Conservation (phyloP, 2,113 vertebrate genomes). For the Pachycephala philippinensis region DNA sequence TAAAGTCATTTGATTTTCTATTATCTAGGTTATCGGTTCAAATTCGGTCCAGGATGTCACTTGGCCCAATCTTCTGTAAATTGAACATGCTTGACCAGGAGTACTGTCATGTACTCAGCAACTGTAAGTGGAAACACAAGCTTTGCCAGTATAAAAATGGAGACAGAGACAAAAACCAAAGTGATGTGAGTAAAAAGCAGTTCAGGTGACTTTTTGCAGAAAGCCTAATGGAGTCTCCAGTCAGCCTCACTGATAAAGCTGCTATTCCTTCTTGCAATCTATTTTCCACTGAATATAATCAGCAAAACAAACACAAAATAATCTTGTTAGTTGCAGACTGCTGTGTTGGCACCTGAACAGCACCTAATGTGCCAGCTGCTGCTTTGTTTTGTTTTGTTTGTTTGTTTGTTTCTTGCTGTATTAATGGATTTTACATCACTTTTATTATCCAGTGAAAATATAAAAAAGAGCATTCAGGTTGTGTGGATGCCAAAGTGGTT, state of each 20-base stretch:
- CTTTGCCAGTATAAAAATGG: neutral
- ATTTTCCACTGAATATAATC: slow-evolving; percentile 52
- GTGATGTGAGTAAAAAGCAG: neutral
- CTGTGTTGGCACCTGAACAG: slow-evolving; percentile 65
- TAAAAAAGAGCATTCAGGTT: slow-evolving; percentile 3
- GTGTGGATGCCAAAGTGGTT: neutral
- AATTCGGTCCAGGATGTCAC: neutral
- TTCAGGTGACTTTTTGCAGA: neutral
- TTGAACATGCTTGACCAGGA: neutral
- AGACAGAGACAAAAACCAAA: neutral
- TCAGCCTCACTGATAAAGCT: neutral
- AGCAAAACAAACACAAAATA: slow-evolving; percentile 65
- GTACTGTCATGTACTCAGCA: neutral
- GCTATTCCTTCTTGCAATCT: slow-evolving; percentile 3
- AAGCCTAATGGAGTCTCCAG: neutral
- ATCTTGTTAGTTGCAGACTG: slow-evolving; percentile 67
- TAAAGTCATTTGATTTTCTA: neutral
- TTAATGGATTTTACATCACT: slow-evolving; percentile 63
- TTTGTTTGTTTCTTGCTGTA: slow-evolving; percentile 54
- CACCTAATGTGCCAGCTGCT: slow-evolving; percentile 66
- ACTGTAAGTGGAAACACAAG: neutral
- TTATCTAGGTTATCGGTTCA: neutral
- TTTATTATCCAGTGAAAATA: slow-evolving; percentile 48
- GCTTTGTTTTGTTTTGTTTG: slow-evolving; percentile 44
- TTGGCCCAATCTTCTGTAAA: neutral